Base-by-base conservation (phyloP, 2,888 invertebrate species). In the Seira sanloemensis region DNA sequence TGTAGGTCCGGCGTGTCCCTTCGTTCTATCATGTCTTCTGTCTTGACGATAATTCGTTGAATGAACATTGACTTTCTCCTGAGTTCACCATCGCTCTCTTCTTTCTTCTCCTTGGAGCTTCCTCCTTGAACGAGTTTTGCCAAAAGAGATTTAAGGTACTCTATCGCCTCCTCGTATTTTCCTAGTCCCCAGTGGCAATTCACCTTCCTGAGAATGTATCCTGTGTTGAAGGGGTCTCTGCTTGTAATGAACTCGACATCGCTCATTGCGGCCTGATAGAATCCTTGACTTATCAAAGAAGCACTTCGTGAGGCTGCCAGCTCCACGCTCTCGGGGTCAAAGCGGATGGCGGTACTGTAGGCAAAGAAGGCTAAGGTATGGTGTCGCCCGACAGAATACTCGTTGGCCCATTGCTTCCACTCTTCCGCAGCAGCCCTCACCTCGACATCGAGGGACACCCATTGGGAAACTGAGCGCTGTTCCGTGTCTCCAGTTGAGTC, bases 101-200 rank as follows among this genome's bases (percentile, higher is more conserved):
- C n/a, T n/a, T n/a, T n/a, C 5, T 21, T 66, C 18, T 66, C 9
- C 46, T 25, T 65, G 26, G 0, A 7, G 27, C 27, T 27, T n/a
- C 9, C 1, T 16, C 9, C 18, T 25, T 26, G 19, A 37, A 62
- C 9, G 18, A 23, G 18, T 0, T 66, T 50, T 65, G 62, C 24
- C 5, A 75, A 62, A 12, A 68, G 23, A 19, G 9, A 7, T 26
- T 65, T 69, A 0, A 81, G 21, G 18, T 68, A 77, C 12, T 73
- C 73, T 16, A 73, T 25, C 0, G 85, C 68, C 9, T 80, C 77
- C 2, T 80, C 62, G n/a, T 77, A 85, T 16, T 68, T 46, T 1
- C 74, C 67, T 1, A 73, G 62, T 12, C 69, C 85, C 80, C 66
- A 85, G 21, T 66, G 46, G n/a, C 81, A 81, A 65, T 81, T 75